Conservation (phyloP, 2,797 vertebrate species). For the Girardinus metallicus region DNA sequence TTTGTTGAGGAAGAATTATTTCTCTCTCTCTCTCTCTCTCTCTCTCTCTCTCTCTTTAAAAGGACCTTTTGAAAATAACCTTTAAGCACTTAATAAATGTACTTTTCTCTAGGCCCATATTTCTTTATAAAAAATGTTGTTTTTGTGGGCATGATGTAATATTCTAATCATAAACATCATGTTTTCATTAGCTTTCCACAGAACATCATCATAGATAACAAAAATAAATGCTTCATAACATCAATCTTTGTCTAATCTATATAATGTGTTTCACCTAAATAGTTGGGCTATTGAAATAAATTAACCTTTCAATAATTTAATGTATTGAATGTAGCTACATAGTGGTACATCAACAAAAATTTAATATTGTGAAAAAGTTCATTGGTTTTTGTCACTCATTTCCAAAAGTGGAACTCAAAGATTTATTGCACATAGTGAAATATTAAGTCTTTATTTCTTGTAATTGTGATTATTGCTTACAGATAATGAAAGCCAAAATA, state of each 20-base stretch:
- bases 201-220: background rate
- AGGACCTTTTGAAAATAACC: background rate
- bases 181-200: background rate
- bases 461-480: background rate
- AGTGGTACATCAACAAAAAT: background rate
- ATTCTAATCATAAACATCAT: background rate
- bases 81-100: background rate
- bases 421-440: background rate
- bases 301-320: background rate
- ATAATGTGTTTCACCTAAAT: background rate
- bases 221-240: background rate
- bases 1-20: constrained; percentile 12
- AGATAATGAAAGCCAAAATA: background rate
- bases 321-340: background rate
- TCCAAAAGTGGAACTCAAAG: background rate
- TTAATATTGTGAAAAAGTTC: background rate
- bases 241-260: background rate
- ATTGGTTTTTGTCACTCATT: background rate
- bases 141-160: background rate
- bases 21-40: background rate
- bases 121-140: background rate
- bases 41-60: background rate
- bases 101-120: background rate
- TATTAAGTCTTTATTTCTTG: background rate
- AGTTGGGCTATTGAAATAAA: background rate